Conservation (phyloP, 1,140 invertebrate species). For the Pygmarrhopalites habei region DNA sequence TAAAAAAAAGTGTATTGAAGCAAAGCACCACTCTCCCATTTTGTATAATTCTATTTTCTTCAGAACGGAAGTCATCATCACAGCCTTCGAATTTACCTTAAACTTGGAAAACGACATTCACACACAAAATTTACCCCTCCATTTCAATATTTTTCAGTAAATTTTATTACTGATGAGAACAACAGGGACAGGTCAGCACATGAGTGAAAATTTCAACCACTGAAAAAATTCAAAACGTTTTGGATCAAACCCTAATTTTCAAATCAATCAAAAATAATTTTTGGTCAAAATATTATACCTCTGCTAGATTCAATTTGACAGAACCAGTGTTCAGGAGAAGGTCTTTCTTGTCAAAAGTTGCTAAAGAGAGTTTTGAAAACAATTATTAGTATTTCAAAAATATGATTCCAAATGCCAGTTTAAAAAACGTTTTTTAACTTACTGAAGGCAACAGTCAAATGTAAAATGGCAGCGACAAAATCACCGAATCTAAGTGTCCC, state of each 20-base stretch:
- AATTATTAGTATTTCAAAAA: slow-evolving; percentile 2
- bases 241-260: not conserved
- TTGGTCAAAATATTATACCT: slow-evolving; percentile 50
- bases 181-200: too few species aligned
- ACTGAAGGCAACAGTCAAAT: slow-evolving; percentile 81
- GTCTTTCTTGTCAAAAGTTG: slow-evolving; percentile 72
- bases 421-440: slow-evolving; percentile 43
- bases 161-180: too few species aligned
- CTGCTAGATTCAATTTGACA: slow-evolving; percentile 68
- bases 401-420: not conserved
- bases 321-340: slow-evolving; percentile 71
- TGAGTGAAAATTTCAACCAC: slow-evolving; percentile 17
- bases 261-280: not conserved
- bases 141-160: too few species aligned
- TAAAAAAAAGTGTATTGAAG: too few species aligned
- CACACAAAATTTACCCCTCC: too few species aligned
- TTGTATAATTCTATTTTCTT: too few species aligned
- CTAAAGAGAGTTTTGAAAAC: slow-evolving; percentile 48
- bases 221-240: not conserved
- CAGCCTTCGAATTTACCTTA: too few species aligned
- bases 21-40: too few species aligned
- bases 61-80: too few species aligned
- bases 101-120: too few species aligned
- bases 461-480: slow-evolving; percentile 81
- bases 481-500: slow-evolving; percentile 87